Base-by-base conservation (phyloP, 2,797 vertebrate species). In the Aphelocoma californica region DNA sequence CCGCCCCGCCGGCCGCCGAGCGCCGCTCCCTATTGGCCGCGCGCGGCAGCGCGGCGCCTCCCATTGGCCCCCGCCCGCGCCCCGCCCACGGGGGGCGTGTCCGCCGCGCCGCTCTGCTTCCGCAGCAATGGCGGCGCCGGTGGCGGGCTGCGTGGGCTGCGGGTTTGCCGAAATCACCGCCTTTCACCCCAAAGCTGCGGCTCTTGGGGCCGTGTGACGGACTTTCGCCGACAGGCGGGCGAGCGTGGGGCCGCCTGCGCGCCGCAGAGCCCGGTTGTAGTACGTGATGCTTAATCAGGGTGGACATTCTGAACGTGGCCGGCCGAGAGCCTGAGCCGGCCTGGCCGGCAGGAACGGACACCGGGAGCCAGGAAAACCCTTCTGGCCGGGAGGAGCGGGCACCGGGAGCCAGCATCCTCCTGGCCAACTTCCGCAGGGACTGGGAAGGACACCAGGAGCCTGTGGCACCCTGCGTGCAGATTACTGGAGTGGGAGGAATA, bases 21-120 rank as follows among this genome's bases (percentile, higher is more conserved):
- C 3, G 13, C 42, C 26, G 5, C 54, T 42, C 2, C 25, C 80
- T 25, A 92, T 92, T 95, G 91, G 93, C 69, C 6, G 5, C 15
- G 1, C 7, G 3, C 1, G 0, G 12, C 20, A 0, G 10, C 0
- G 1, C 20, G 0, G 7, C 3, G 8, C 36, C 24, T 47, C 2
- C 70, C 28, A 95, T 85, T 96, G 94, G 93, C 1, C 2, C 0
- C 7, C 0, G 12, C 9, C 9, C 6, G 1, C 4, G 34, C n/a
- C 77, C 42, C 34, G n/a, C 91, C 53, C 29, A 12, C 5, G 12
- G 4, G 4, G 4, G 6, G 21, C 3, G 45, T 1, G 21, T 0
- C 28, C 32, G 7, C 28, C 18, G 7, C 3, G 4, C 26, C 12
- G 1, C 5, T 8, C 21, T 2, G 14, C 18, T 15, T 38, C 60